Conservation (phyloP, 2,113 vertebrate genomes). For the Turnix velox region DNA sequence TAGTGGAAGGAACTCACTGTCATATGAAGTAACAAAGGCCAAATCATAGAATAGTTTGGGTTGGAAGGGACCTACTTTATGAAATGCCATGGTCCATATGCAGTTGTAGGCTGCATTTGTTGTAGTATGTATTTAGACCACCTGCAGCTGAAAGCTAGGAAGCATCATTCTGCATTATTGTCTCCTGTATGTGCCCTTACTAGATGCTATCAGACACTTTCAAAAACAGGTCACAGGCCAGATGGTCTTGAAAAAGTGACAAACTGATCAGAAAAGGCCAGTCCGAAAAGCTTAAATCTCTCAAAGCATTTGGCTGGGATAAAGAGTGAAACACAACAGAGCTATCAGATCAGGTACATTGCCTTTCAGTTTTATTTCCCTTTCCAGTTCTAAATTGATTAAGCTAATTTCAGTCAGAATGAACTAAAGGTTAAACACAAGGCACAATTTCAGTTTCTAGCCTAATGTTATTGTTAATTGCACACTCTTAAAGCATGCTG, state of each 20-base stretch:
- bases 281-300: background rate
- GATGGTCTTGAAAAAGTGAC: background rate
- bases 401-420: background rate
- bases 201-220: background rate
- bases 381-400: background rate
- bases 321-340: background rate
- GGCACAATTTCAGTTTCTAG: background rate
- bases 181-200: background rate
- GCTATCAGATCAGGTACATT: background rate
- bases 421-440: background rate
- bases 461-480: background rate
- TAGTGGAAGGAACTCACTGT: background rate
- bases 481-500: background rate
- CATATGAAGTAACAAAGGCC: background rate
- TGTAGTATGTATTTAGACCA: background rate
- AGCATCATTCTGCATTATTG: background rate
- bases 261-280: background rate
- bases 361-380: background rate
- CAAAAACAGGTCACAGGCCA: background rate
- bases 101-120: background rate
- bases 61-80: background rate
- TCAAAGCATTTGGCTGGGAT: background rate
- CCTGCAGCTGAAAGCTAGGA: background rate
- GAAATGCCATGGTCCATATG: background rate
- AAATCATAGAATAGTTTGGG: too few relatives aligned